These are phyloP conservation scores for Ernsta delagoae DNA, from an alignment of 2,888 invertebrate genomes.

Conservation along the genomic window DNA sequence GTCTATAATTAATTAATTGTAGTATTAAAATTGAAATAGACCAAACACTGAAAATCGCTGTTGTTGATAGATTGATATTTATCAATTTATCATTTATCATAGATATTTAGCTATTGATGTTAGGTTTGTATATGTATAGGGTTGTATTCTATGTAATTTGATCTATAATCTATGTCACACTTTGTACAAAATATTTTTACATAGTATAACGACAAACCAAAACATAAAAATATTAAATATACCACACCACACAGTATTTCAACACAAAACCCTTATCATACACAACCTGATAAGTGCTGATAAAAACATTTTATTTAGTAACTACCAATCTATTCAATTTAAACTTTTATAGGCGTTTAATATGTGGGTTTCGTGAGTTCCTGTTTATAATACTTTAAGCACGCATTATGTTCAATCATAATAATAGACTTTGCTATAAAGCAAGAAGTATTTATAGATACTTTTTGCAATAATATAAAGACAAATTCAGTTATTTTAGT, in stretches of 20 bases:
- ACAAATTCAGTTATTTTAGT: too few species aligned
- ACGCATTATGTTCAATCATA: too few species aligned
- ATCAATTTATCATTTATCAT: too few species aligned
- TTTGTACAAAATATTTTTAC: neutral
- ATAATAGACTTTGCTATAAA: too few species aligned
- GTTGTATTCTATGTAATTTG: neutral
- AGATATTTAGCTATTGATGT: too few species aligned
- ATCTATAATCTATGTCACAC: neutral
- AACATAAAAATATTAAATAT: conserved; percentile 6
- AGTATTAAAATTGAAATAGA: too few species aligned
- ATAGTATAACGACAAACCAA: neutral
- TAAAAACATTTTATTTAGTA: conserved; percentile 19
- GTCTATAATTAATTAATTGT: neutral
- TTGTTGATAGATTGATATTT: too few species aligned
- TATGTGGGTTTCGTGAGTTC: neutral
- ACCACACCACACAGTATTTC: conserved; percentile 5
- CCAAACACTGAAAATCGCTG: too few species aligned
- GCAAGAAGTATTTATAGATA: too few species aligned
- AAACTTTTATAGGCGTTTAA: conserved; percentile 6
- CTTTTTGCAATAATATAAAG: too few species aligned
- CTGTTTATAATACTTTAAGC: too few species aligned
- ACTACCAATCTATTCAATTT: conserved; percentile 6
- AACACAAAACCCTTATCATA: conserved; percentile 21
- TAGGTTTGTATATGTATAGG: too few species aligned
- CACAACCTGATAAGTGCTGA: conserved; percentile 26